These are phyloP conservation scores for Dallia pectoralis DNA, from an alignment of 2,797 vertebrate genomes.

Conservation along the genomic window DNA sequence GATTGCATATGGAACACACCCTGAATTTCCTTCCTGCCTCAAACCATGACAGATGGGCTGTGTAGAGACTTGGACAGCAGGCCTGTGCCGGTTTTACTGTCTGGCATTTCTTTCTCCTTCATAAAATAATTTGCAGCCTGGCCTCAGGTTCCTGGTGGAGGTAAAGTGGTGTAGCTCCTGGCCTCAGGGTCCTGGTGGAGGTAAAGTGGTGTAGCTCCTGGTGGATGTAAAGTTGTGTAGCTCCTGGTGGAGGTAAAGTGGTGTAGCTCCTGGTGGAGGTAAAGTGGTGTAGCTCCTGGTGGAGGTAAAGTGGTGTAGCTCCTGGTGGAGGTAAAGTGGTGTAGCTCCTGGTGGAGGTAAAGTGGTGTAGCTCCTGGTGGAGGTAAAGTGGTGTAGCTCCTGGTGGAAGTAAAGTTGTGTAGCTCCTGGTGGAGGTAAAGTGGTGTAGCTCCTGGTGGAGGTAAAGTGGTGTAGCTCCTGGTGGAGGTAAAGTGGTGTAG, in stretches of 20 bases:
- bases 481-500: too few relatives aligned
- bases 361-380: constrained; percentile 21
- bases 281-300: neutral
- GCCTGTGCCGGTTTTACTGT: constrained; percentile 23
- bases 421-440: constrained; percentile 18
- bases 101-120: constrained; percentile 26
- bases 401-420: too few relatives aligned
- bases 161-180: constrained; percentile 16
- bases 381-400: constrained; percentile 1
- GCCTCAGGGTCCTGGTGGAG: constrained; percentile 22
- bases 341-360: too few relatives aligned
- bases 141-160: constrained; percentile 22
- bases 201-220: constrained; percentile 1
- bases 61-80: constrained; percentile 42
- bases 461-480: constrained; percentile 1
- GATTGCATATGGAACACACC: neutral
- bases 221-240: too few relatives aligned
- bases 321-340: constrained; percentile 16
- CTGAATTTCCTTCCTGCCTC: constrained; percentile 38
- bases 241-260: constrained; percentile 17
- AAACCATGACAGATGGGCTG: constrained; percentile 52
- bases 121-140: constrained; percentile 43
- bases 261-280: constrained; percentile 17
- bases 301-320: too few relatives aligned
- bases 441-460: constrained; percentile 14